phyloP scores from a whole-genome alignment of 2,888 invertebrate genomes.

The Euclidia mi region DNA sequence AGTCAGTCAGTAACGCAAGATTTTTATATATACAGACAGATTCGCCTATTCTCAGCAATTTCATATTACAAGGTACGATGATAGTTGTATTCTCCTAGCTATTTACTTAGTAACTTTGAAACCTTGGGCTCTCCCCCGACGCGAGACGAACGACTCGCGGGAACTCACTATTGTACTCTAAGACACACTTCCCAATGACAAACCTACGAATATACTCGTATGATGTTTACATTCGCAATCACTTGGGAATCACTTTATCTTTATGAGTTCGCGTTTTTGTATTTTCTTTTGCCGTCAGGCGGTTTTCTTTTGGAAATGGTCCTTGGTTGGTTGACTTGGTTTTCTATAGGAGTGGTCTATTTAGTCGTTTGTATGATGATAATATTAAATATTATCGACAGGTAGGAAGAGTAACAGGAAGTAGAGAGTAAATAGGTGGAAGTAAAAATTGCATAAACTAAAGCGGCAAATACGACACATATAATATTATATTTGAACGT shows the following conservation, averaged over 20 bases:
- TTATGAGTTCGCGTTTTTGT: constrained; percentile 19
- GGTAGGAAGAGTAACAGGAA: too few species aligned
- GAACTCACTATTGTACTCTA: constrained; percentile 63
- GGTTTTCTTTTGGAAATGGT: neutral
- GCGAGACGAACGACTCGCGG: constrained; percentile 41
- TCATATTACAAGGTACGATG: constrained; percentile 45
- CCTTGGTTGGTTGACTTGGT: neutral
- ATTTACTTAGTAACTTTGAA: constrained; percentile 36
- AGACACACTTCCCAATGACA: constrained; percentile 50
- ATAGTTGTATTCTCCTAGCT: constrained; percentile 36
- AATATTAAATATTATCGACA: too few species aligned
- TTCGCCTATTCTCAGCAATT: too few species aligned
- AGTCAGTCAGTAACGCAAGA: too few species aligned
- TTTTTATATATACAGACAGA: too few species aligned
- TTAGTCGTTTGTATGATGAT: too few species aligned
- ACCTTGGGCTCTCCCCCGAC: constrained; percentile 55
- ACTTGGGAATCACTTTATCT: constrained; percentile 37
- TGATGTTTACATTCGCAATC: constrained; percentile 48
- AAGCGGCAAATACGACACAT: too few species aligned
- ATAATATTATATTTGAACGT: too few species aligned
- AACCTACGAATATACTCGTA: constrained; percentile 46
- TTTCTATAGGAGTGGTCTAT: too few species aligned
- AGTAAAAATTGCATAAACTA: too few species aligned
- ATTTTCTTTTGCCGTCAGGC: constrained; percentile 13
- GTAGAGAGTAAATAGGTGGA: too few species aligned